These are phyloP conservation scores for Pseudorhiza aurosa DNA, from an alignment of 30 jellyfish, hydroid and myxozoan species.

Conservation along the genomic window DNA sequence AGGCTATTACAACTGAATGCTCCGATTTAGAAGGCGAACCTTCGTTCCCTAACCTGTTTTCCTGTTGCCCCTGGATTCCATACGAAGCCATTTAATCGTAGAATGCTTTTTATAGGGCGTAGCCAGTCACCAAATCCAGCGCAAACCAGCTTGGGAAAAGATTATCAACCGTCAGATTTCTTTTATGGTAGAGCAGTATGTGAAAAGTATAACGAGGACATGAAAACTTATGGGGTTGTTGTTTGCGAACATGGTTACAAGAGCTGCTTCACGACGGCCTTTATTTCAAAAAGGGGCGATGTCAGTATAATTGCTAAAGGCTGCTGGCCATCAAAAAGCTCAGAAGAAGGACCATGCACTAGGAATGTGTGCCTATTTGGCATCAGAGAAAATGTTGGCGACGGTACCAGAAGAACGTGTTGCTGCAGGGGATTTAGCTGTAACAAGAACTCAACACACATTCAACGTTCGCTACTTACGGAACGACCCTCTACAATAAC, in stretches of 20 bases:
- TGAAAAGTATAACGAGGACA: slow-evolving; percentile 19
- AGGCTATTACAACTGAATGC: no score
- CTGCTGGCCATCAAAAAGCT: slow-evolving; percentile 42
- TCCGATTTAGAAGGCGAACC: no score
- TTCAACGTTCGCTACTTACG: not conserved
- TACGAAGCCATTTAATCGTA: no score
- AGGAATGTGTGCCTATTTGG: slow-evolving; percentile 42
- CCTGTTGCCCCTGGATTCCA: no score
- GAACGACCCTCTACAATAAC: slow-evolving; percentile 17
- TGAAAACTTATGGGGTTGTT: slow-evolving; percentile 6
- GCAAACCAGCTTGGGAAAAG: not conserved
- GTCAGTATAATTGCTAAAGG: slow-evolving; percentile 28
- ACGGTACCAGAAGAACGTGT: slow-evolving; percentile 22
- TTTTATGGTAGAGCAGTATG: slow-evolving; percentile 41
- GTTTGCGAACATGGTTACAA: slow-evolving; percentile 52
- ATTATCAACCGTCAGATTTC: not conserved
- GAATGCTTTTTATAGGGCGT: not conserved
- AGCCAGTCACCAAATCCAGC: slow-evolving; percentile 49
- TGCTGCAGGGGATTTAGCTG: slow-evolving; percentile 71
- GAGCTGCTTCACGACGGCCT: slow-evolving; percentile 52
- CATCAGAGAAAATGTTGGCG: not conserved
- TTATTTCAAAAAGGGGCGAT: slow-evolving; percentile 19
- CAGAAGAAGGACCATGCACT: slow-evolving; percentile 40
- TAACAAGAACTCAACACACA: slow-evolving; percentile 44
- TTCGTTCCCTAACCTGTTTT: no score